Base-by-base conservation (phyloP, 2,113 vertebrate genomes). In the Carassius auratus region DNA sequence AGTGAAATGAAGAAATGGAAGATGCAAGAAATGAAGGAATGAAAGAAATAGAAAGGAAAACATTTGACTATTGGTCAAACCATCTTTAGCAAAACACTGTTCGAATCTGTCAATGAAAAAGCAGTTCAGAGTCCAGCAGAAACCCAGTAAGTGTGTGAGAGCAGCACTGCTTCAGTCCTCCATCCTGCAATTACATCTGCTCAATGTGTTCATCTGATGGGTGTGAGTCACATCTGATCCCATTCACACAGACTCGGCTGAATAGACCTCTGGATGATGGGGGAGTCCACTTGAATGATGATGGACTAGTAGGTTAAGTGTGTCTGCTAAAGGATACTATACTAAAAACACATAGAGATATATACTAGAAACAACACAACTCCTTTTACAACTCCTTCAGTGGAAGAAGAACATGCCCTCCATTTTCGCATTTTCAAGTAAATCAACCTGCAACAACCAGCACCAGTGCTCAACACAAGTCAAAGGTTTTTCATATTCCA, bases 171-270 rank as follows among this genome's bases (percentile, higher is more conserved):
- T 73, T 5, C 26, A 80, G 38, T 48, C 64, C 64, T 33, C 64
- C 64, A 33, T 33, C 26, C 64, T 17, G 42, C 19, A 62, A 30
- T 73, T 84, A 52, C 75, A 66, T 48, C 42, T 23, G n/a, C 26
- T 52, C 79, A 86, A 6, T 64, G 26, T 55, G 45, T 21, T 83
- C 59, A 12, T 77, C 59, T 76, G 79, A 82, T 5, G 38, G 59
- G 38, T 15, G 36, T 59, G 85, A 86, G 80, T 86, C 73, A 86
- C 80, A 13, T 68, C 38, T 78, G 3, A 85, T 68, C 61, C 13
- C 45, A 74, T 77, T 82, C 23, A 68, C 10, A 13, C 42, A 64
- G 36, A 42, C 33, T 84, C 13, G 23, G 33, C 30, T 84, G 68
- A 59, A 59, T 9, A 59, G 36, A 26, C 19, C 36, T 74, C 69